These are phyloP conservation scores for Sinelater perroti DNA, from an alignment of 2,888 invertebrate species.

Conservation along the genomic window DNA sequence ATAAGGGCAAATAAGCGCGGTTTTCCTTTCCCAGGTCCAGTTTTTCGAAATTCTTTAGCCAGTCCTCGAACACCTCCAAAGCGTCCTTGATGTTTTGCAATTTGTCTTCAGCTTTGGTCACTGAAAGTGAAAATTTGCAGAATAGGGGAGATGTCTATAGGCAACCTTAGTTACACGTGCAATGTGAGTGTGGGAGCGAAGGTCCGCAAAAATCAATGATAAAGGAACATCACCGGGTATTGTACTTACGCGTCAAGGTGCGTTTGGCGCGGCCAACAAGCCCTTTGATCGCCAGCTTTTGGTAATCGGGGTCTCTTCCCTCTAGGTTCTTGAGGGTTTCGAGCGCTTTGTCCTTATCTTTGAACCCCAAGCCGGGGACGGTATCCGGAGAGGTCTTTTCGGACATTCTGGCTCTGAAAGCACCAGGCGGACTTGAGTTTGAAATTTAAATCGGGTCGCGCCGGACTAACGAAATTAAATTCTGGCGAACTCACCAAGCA, in stretches of 20 bases:
- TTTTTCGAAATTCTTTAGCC: constrained; percentile 77
- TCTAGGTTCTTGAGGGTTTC: constrained; percentile 70
- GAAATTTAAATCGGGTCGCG: no score
- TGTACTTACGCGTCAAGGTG: constrained; percentile 69
- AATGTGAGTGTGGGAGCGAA: neutral
- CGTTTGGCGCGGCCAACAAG: constrained; percentile 76
- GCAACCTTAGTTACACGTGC: neutral
- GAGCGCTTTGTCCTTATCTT: constrained; percentile 77
- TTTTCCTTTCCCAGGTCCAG: constrained; percentile 74
- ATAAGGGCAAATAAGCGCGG: constrained; percentile 72
- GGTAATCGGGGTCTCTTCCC: constrained; percentile 81
- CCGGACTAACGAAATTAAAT: no score
- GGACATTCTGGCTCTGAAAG: constrained; percentile 49
- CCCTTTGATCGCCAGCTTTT: constrained; percentile 76
- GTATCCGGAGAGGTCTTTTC: constrained; percentile 64
- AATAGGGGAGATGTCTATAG: no score
- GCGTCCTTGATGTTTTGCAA: constrained; percentile 78
- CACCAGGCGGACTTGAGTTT: no score
- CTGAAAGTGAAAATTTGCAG: constrained; percentile 53
- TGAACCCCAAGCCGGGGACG: constrained; percentile 79
- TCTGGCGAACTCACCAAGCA: no score
- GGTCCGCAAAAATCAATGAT: constrained; percentile 1
- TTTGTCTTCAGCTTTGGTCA: constrained; percentile 80
- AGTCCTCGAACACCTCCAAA: constrained; percentile 74
- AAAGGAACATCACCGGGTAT: no score